phyloP scores from a whole-genome alignment of 2,888 invertebrate genomes.

The Trissonchulus latispiculum region DNA sequence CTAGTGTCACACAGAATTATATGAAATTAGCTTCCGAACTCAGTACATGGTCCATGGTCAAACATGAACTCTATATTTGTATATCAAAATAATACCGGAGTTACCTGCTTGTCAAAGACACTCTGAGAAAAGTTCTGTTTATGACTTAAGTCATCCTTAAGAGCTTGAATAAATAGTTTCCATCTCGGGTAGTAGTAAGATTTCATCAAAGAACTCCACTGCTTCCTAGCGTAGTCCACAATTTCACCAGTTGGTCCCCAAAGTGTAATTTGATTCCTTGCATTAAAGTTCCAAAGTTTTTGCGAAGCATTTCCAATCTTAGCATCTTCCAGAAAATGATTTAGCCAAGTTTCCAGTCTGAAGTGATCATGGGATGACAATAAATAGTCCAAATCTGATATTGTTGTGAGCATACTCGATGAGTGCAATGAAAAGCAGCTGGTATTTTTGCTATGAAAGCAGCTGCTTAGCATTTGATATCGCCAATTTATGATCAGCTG shows the following conservation, averaged over 20 bases:
- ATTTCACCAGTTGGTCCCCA: slow-evolving; percentile 84
- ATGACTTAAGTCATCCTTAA: not conserved
- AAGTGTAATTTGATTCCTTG: slow-evolving; percentile 78
- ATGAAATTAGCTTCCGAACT: too few relatives aligned
- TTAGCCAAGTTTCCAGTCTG: slow-evolving; percentile 61
- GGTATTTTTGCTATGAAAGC: slow-evolving; percentile 46
- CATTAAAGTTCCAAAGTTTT: slow-evolving; percentile 62
- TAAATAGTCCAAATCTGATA: slow-evolving; percentile 58
- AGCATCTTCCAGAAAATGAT: slow-evolving; percentile 49
- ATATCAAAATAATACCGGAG: too few relatives aligned
- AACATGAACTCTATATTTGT: too few relatives aligned
- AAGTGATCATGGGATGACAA: slow-evolving; percentile 58
- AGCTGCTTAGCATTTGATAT: slow-evolving; percentile 38
- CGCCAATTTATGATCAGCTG: slow-evolving; percentile 54
- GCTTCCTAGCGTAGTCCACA: slow-evolving; percentile 80
- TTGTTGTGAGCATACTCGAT: slow-evolving; percentile 50
- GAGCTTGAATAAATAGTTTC: slow-evolving; percentile 56
- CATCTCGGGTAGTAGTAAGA: slow-evolving; percentile 66
- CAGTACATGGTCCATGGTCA: too few relatives aligned
- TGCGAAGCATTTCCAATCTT: slow-evolving; percentile 50
- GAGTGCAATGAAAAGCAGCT: slow-evolving; percentile 27
- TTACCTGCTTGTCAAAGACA: slow-evolving; percentile 60
- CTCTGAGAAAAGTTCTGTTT: not conserved
- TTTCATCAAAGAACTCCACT: slow-evolving; percentile 63
- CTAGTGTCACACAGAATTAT: too few relatives aligned